phyloP scores from a whole-genome alignment of 2,113 vertebrate species.

The Triplophysa siluroides region DNA sequence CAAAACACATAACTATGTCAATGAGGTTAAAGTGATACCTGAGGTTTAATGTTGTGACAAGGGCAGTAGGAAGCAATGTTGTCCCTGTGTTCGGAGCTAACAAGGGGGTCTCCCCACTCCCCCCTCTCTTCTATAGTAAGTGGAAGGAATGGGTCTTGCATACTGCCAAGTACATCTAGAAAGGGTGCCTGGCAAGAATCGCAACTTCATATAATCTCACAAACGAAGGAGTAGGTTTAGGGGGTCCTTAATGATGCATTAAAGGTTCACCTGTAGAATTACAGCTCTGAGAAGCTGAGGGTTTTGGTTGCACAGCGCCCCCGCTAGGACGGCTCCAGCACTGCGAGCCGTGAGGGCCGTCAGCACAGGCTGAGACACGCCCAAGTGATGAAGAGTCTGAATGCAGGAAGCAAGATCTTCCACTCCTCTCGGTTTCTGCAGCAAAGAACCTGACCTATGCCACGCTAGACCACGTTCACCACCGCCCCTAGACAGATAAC shows the following conservation, averaged over 20 bases:
- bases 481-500: slow-evolving; percentile 82
- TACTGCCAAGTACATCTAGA: slow-evolving; percentile 88
- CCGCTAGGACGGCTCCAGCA: slow-evolving; percentile 89
- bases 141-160: slow-evolving; percentile 85
- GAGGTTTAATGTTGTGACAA: slow-evolving; percentile 87
- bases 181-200: slow-evolving; percentile 85
- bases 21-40: slow-evolving; percentile 72
- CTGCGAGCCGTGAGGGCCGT: slow-evolving; percentile 84
- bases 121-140: slow-evolving; percentile 91
- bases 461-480: slow-evolving; percentile 88
- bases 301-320: slow-evolving; percentile 84
- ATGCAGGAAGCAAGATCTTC: slow-evolving; percentile 88
- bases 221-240: not conserved
- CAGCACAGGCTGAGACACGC: slow-evolving; percentile 81
- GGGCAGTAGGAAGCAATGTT: slow-evolving; percentile 91
- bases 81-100: slow-evolving; percentile 72
- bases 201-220: not conserved
- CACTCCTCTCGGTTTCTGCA: slow-evolving; percentile 83
- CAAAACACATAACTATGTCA: not conserved
- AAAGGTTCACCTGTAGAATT: slow-evolving; percentile 80
- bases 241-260: not conserved
- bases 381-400: slow-evolving; percentile 76
- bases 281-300: slow-evolving; percentile 82
- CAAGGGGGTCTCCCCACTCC: slow-evolving; percentile 91
- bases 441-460: slow-evolving; percentile 82